These are phyloP conservation scores for Metopia argyrocephala DNA, from an alignment of 2,888 invertebrate species.

Conservation along the genomic window DNA sequence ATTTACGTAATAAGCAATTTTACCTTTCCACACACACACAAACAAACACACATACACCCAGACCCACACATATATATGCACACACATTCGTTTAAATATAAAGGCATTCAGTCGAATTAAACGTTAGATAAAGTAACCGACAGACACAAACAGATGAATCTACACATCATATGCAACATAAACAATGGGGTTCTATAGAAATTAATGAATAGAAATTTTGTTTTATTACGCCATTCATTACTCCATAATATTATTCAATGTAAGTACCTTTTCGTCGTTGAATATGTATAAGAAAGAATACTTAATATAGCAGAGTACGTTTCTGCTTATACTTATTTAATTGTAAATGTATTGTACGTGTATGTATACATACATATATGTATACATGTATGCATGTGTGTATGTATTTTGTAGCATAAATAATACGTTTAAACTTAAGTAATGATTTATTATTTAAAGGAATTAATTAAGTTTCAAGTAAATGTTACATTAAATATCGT, in stretches of 20 bases:
- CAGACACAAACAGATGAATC: neutral
- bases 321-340: too few relatives aligned
- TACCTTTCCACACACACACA: neutral
- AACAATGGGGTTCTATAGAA: neutral
- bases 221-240: constrained; percentile 18
- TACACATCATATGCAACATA: too few relatives aligned
- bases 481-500: neutral
- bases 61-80: neutral
- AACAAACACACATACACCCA: neutral
- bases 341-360: neutral
- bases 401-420: constrained; percentile 6
- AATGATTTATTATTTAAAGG: neutral
- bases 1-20: constrained; percentile 1
- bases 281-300: too few relatives aligned
- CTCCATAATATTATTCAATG: constrained; percentile 1
- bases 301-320: too few relatives aligned
- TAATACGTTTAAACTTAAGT: constrained; percentile 9
- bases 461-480: neutral
- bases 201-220: constrained; percentile 36
- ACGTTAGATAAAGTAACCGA: too few relatives aligned
- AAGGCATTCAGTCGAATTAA: too few relatives aligned
- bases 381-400: neutral
- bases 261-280: constrained; percentile 4
- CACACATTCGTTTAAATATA: neutral
- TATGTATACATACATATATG: neutral